Evolutionary conservation across 2,113 vertebrate genomes (phyloP), one percentile per base, ranked within the genome.

Genomic region (Urocitellus parryii): DNA sequence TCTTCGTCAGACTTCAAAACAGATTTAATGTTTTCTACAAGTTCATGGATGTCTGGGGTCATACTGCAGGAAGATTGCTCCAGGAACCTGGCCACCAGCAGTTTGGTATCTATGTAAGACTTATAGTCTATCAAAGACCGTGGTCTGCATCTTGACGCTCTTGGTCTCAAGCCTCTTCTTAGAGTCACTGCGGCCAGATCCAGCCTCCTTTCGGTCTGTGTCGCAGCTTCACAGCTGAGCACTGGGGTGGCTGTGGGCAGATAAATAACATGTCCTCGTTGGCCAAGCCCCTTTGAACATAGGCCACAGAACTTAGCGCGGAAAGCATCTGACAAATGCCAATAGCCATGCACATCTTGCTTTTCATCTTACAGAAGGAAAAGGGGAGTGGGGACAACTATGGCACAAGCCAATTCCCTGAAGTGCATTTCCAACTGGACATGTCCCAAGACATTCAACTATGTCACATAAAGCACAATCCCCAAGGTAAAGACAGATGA

Each of bases 1-100:
- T 99, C 98, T 97, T 99, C 98, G 12, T 99, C 99, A 0, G 99
- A 99, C 97, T 98, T 99, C 95, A 99, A 97, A n/a, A 99, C 98
- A 1, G 98, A 98, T 32, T 99, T 99, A 67, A 98, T 99, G 92
- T 98, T 99, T 96, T 99, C 99, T 77, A 99, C 98, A 42, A 99
- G 97, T 90, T 99, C 98, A 0, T 98, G 98, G 80, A 99, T 97
- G 95, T 99, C 99, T 0, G 99, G 98, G 20, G 98, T 97, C 98
- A 99, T 98, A 10, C 96, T 98, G 97, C 98, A 98, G 8, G 98
- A 98, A 0, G 99, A 98, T 92, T 99, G 99, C 96, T 99, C 98
- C 74, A 99, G 98, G 96, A 99, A 99, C 81, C 98, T 98, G 0
- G 97, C 97, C 97, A 99, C 99, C 63, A 99, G 98, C 53, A 94